Conservation (phyloP, 2,797 vertebrate genomes). For the Amphiprion clarkii region DNA sequence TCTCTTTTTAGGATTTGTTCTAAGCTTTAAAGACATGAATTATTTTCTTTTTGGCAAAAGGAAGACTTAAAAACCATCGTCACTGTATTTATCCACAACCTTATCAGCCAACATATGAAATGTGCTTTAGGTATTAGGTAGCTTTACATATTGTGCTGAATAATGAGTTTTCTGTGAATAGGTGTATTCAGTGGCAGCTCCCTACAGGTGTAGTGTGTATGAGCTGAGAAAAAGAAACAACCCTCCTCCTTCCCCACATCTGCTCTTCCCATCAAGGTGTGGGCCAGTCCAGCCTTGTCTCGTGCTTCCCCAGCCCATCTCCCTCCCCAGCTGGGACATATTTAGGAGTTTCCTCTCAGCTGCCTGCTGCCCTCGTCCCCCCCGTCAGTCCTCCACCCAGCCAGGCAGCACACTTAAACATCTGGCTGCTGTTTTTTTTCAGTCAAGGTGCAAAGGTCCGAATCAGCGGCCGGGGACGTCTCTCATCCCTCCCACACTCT, state of each 20-base stretch:
- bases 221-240: constrained; percentile 27
- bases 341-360: constrained; percentile 85
- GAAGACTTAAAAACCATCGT: background rate
- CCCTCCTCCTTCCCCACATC: constrained; percentile 43
- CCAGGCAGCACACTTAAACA: constrained; percentile 73
- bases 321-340: constrained; percentile 82
- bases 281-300: constrained; percentile 61
- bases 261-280: constrained; percentile 80
- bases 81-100: background rate
- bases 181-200: constrained; percentile 25
- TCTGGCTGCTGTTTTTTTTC: constrained; percentile 73
- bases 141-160: constrained; percentile 5
- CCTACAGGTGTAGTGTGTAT: constrained; percentile 54
- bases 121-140: background rate
- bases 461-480: constrained; percentile 61
- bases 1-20: background rate
- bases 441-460: constrained; percentile 79
- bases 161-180: constrained; percentile 2
- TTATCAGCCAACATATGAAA: background rate
- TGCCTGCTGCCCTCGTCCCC: constrained; percentile 45
- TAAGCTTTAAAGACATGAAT: background rate
- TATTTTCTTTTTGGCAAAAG: background rate
- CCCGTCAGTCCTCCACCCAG: constrained; percentile 32
- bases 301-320: constrained; percentile 52
- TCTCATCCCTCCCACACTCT: constrained; percentile 71